These are phyloP conservation scores for Hippocampus kuda DNA, from an alignment of 2,797 vertebrate species.

Conservation along the genomic window DNA sequence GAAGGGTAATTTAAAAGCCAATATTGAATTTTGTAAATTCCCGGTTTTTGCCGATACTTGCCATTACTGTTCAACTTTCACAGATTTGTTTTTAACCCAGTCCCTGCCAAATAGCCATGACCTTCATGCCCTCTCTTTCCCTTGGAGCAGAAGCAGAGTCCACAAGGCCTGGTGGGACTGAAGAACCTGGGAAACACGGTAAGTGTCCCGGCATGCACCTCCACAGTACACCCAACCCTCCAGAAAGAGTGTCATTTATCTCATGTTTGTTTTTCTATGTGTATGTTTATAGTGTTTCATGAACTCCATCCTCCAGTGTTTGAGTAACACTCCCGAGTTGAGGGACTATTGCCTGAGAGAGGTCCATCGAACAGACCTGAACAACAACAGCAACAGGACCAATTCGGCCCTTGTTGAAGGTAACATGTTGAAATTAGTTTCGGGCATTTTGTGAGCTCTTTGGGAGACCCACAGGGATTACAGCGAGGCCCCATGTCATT, in stretches of 20 bases:
- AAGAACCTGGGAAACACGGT: conserved; percentile 95
- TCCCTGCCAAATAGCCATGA: too few species aligned
- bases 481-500: background rate
- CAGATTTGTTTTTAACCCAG: too few species aligned
- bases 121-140: conserved; percentile 19
- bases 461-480: background rate
- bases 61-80: too few species aligned
- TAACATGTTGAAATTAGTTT: conserved; percentile 34
- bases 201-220: conserved; percentile 41
- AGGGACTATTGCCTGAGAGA: conserved; percentile 88
- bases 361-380: conserved; percentile 77
- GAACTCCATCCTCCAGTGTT: conserved; percentile 97
- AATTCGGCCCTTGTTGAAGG: conserved; percentile 84
- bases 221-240: background rate
- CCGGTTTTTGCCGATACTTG: too few species aligned
- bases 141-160: conserved; percentile 75
- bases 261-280: background rate
- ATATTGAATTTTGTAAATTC: too few species aligned
- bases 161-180: conserved; percentile 87
- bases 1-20: too few species aligned
- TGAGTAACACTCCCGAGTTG: conserved; percentile 90
- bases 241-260: background rate
- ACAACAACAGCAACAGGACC: conserved; percentile 66
- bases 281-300: conserved; percentile 81
- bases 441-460: background rate